Evolutionary conservation across 2,797 vertebrate species (phyloP).

Genomic region (Scolopax bukidnonensis): DNA sequence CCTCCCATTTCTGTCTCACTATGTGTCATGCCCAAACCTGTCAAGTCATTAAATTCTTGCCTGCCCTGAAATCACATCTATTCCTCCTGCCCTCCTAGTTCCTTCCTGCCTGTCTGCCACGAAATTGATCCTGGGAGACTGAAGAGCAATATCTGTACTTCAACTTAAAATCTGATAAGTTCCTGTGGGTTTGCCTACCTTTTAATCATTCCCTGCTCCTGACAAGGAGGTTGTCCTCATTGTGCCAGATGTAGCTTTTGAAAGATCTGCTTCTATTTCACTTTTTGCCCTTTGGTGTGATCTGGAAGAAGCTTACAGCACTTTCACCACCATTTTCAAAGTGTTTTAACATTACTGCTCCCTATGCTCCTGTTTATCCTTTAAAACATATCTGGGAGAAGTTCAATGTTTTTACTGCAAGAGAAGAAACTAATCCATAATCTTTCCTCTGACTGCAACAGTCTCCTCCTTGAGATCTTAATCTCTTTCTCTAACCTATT

Average conservation of each 20-base stretch:
- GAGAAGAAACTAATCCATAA: background rate
- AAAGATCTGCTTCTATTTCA: background rate
- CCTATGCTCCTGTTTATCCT: background rate
- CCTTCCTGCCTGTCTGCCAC: background rate
- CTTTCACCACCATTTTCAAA: background rate
- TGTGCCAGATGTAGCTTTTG: background rate
- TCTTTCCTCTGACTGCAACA: background rate
- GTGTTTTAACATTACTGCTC: background rate
- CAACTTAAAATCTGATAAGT: background rate
- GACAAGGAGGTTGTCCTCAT: rapidly evolving
- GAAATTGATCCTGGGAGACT: background rate
- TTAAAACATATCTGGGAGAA: background rate
- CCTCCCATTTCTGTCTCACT: background rate
- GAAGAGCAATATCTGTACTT: background rate
- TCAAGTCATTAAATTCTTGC: background rate
- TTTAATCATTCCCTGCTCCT: background rate
- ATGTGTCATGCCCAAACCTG: background rate
- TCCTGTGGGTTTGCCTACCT: background rate
- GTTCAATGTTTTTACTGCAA: background rate
- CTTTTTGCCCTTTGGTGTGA: background rate
- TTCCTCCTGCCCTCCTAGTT: background rate
- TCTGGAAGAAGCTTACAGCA: background rate
- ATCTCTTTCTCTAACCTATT: background rate
- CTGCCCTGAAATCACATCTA: background rate
- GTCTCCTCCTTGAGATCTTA: background rate